phyloP scores from a whole-genome alignment of 1,140 invertebrate genomes.

The Cotesia vestalis region DNA sequence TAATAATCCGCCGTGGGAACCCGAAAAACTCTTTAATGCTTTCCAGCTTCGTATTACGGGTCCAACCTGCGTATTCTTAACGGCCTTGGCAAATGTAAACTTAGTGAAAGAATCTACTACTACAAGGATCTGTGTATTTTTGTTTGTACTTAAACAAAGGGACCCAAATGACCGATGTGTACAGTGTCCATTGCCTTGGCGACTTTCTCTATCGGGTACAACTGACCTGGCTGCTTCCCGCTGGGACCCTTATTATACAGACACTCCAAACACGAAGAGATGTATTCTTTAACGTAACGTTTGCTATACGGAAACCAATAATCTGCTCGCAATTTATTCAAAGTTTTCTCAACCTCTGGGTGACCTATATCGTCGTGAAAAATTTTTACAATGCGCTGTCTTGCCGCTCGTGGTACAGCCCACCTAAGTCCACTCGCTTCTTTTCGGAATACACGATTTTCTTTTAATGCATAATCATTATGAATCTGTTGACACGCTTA shows the following conservation, averaged over 20 bases:
- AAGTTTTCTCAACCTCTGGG: slow-evolving; percentile 47
- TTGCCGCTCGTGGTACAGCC: slow-evolving; percentile 46
- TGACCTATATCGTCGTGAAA: slow-evolving; percentile 51
- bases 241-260: slow-evolving; percentile 33
- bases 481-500: slow-evolving; percentile 1
- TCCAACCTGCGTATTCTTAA: too few species aligned
- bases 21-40: slow-evolving; percentile 41
- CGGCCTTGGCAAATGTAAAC: too few species aligned
- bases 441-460: too few species aligned
- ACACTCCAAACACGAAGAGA: slow-evolving; percentile 35
- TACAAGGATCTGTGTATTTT: too few species aligned
- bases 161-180: too few species aligned
- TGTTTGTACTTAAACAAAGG: too few species aligned
- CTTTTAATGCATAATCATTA: slow-evolving; percentile 20
- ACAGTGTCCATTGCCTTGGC: too few species aligned
- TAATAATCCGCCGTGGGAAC: slow-evolving; percentile 46
- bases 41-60: too few species aligned
- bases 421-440: too few species aligned
- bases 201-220: slow-evolving; percentile 17
- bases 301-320: slow-evolving; percentile 45
- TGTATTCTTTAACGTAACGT: slow-evolving; percentile 35
- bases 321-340: slow-evolving; percentile 37
- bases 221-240: slow-evolving; percentile 32
- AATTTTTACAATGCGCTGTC: slow-evolving; percentile 47
- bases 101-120: too few species aligned